phyloP scores from a whole-genome alignment of 2,113 vertebrate genomes.

The Leptocoma aspasia region DNA sequence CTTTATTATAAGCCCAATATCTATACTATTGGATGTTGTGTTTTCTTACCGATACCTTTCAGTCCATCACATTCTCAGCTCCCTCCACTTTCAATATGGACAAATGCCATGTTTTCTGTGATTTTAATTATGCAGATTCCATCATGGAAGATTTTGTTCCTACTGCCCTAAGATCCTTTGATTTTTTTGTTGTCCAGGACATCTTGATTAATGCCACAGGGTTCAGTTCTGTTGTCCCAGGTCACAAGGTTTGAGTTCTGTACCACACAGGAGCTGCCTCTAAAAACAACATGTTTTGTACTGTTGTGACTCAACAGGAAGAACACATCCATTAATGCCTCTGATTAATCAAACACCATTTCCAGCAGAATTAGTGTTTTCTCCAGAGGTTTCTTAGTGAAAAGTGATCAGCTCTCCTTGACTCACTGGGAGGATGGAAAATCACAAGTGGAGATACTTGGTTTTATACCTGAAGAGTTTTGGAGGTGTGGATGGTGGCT shows the following conservation, averaged over 20 bases:
- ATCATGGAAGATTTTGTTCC: not conserved
- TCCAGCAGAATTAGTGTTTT: slow-evolving; percentile 24
- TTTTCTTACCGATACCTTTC: not conserved
- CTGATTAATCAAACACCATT: slow-evolving; percentile 17
- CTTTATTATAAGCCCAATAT: not conserved
- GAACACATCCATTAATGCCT: not conserved
- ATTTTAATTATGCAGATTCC: not conserved
- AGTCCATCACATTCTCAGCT: not conserved
- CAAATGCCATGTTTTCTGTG: not conserved
- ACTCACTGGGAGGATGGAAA: not conserved
- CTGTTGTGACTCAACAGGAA: slow-evolving; percentile 14
- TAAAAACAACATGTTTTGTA: not conserved
- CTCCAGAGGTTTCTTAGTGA: not conserved
- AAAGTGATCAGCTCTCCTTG: not conserved
- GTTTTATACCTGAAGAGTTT: not conserved
- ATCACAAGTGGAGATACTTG: not conserved
- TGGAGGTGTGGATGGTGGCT: not conserved
- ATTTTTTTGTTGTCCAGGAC: not conserved
- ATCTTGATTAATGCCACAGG: not conserved
- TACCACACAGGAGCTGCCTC: not conserved
- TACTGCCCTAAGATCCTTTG: not conserved
- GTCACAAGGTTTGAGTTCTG: slow-evolving; percentile 11
- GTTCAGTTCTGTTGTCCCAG: not conserved
- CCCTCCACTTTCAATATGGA: not conserved
- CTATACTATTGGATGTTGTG: not conserved